Evolutionary conservation across 2,888 invertebrate genomes (phyloP), one percentile per base, ranked within the genome.

Genomic region (Lycia hirtaria): DNA sequence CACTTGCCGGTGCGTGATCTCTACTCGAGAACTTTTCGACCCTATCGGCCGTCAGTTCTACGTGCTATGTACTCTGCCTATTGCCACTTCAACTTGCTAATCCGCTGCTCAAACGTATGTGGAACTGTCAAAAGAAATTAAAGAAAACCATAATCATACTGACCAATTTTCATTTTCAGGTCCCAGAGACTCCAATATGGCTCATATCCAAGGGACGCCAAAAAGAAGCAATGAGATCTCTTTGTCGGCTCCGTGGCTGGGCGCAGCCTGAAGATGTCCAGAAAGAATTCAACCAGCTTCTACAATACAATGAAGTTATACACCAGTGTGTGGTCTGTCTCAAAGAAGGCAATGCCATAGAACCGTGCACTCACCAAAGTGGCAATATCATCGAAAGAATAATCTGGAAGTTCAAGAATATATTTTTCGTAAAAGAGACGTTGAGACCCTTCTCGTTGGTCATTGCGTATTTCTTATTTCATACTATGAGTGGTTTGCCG

Each of bases 151-250:
- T 22, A 22, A 22, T n/a, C n/a, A 30, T n/a, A 30, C 2, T 30
- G n/a, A 30, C n/a, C 4, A 19, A 14, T 12, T 22, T 44, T 32
- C 6, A 22, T 17, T 68, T 65, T 71, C 76, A 93, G 93, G 91
- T 93, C 1, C 94, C 94, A 0, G 94, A 94, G 78, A 93, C 93
- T 4, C 94, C 93, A 30, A 85, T 93, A 69, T 94, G 93, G 94
- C 75, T 94, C n/a, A 65, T 94, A 55, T 93, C 93, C 0, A 93
- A 93, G 64, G 93, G 93, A 5, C 83, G 93, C 0, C 85, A 87
- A 64, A 89, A 92, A 69, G 93, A 93, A 7, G 93, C 94, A 0
- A 67, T 92, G 7, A 80, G 74, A 24, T 92, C 94, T 0, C 79
- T 94, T n/a, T 92, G 93, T 61, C 91, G 92, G 64, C 83, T 94